phyloP scores from a whole-genome alignment of 2,797 vertebrate species.

The Cossypha niveicapilla region DNA sequence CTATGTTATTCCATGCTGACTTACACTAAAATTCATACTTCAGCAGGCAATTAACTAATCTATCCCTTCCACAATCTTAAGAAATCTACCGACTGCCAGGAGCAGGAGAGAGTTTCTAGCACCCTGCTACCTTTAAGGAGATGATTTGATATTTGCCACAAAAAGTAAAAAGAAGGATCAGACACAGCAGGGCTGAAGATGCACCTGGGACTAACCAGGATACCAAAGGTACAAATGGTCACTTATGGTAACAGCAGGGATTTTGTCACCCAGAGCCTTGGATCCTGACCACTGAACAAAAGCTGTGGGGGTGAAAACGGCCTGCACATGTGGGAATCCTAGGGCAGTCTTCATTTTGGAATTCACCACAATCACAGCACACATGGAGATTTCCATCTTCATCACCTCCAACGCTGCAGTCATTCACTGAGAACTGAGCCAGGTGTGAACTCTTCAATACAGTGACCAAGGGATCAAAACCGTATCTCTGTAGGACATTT shows the following conservation, averaged over 20 bases:
- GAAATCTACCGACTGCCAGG: neutral
- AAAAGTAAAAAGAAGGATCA: neutral
- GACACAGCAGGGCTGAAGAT: neutral
- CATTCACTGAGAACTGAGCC: neutral
- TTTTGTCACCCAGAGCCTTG: neutral
- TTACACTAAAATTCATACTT: neutral
- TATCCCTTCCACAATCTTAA: neutral
- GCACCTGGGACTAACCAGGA: neutral
- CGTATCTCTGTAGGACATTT: fast-evolving
- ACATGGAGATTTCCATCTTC: neutral
- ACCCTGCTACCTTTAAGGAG: neutral
- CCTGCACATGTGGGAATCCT: neutral
- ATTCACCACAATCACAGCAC: neutral
- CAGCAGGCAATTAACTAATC: neutral
- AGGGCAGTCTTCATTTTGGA: neutral
- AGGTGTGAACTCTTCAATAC: neutral
- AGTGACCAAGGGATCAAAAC: neutral
- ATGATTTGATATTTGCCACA: neutral
- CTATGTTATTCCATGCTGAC: neutral
- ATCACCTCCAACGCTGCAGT: fast-evolving
- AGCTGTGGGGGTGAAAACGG: neutral
- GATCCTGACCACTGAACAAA: neutral
- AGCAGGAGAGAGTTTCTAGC: neutral
- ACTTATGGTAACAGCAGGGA: neutral
- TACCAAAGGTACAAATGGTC: neutral